phyloP scores from a whole-genome alignment of 2,113 vertebrate species.

The Apeltes quadracus region DNA sequence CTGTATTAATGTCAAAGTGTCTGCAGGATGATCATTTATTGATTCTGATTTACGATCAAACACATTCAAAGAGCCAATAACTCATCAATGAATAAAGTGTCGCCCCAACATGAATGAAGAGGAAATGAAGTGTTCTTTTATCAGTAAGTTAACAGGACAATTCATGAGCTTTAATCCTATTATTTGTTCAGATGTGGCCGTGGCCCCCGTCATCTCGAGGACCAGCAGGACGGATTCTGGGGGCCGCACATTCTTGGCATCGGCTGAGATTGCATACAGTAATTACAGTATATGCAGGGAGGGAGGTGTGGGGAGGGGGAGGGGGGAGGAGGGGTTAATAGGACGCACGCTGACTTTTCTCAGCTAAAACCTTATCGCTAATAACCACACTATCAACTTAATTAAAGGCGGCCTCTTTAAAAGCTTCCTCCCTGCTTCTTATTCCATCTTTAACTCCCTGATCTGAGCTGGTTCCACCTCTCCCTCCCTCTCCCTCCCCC shows the following conservation, averaged over 20 bases:
- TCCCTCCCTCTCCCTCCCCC: neutral
- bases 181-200: slow-evolving; percentile 15
- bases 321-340: slow-evolving; percentile 34
- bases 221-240: slow-evolving; percentile 12
- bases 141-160: neutral
- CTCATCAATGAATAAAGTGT: neutral
- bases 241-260: slow-evolving; percentile 26
- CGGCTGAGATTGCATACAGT: slow-evolving; percentile 51
- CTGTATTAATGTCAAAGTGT: neutral
- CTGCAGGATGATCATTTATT: no score
- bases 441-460: slow-evolving; percentile 38
- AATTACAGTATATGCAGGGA: slow-evolving; percentile 49
- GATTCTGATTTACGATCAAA: no score
- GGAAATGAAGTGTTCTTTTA: neutral
- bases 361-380: slow-evolving; percentile 67
- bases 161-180: neutral
- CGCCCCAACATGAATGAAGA: neutral
- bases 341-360: slow-evolving; percentile 41
- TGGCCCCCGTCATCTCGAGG: slow-evolving; percentile 32
- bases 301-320: neutral
- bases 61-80: no score
- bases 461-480: slow-evolving; percentile 32
- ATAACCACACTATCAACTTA: slow-evolving; percentile 71
- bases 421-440: slow-evolving; percentile 35
- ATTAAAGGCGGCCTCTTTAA: slow-evolving; percentile 67